phyloP scores from a whole-genome alignment of 2,888 invertebrate species.

The Lottia gigantea region DNA sequence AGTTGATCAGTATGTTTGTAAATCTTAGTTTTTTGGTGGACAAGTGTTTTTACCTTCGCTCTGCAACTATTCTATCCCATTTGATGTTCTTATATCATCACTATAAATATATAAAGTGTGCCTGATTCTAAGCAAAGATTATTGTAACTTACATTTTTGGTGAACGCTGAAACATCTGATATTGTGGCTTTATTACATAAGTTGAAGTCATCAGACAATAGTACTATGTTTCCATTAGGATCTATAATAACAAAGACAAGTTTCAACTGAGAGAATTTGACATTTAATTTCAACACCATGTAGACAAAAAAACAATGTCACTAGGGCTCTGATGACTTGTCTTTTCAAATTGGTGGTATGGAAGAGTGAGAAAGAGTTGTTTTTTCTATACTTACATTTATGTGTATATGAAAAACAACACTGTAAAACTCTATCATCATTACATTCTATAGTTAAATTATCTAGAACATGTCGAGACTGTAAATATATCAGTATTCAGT shows the following conservation, averaged over 20 bases:
- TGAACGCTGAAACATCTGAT: constrained; percentile 36
- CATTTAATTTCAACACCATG: too few species aligned
- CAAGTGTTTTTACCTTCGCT: too few species aligned
- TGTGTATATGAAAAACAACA: constrained; percentile 68
- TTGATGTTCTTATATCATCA: too few species aligned
- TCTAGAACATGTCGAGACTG: constrained; percentile 35
- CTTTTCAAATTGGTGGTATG: too few species aligned
- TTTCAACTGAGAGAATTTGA: not conserved
- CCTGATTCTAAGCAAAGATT: too few species aligned
- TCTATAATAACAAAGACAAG: constrained; percentile 34
- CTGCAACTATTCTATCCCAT: too few species aligned
- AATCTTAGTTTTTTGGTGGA: too few species aligned
- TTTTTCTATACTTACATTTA: constrained; percentile 38
- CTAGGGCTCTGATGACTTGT: too few species aligned
- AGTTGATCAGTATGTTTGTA: too few species aligned
- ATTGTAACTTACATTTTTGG: constrained; percentile 29
- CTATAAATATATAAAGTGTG: too few species aligned
- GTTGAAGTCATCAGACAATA: constrained; percentile 51
- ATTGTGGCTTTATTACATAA: constrained; percentile 44
- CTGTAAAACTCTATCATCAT: constrained; percentile 70
- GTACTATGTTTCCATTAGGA: constrained; percentile 33
- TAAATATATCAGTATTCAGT: constrained; percentile 14
- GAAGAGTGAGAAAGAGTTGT: too few species aligned
- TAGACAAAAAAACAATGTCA: too few species aligned
- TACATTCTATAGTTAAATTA: constrained; percentile 55